Evolutionary conservation across 2,113 vertebrate species (phyloP), one percentile per base, ranked within the genome.

Genomic region (Leptodactylus fuscus): DNA sequence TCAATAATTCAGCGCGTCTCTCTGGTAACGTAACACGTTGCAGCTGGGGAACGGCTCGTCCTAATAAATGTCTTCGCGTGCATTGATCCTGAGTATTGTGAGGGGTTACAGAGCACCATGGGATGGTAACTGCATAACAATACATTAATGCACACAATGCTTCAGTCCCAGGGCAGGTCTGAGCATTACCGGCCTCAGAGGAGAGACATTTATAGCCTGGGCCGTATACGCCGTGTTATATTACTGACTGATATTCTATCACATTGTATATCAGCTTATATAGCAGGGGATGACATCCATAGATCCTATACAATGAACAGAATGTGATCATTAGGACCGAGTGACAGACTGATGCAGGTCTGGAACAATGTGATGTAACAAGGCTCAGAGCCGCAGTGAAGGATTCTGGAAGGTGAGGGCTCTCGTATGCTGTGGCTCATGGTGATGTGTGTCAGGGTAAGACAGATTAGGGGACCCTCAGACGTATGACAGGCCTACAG

Each of bases 1-100:
- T 77, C 48, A 77, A 77, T 77, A 53, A 53, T 53, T 77, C 49
- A 32, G 12, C n/a, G 34, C n/a, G n/a, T 46, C 71, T 74, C 71
- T 27, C 58, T 62, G n/a, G 71, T 48, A 48, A 74, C 13, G 71
- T 48, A 74, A 65, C 27, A 29, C 5, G 29, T 29, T 62, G 58
- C 55, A n/a, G 22, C 55, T 62, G 58, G 70, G 70, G 70, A 73
- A 44, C 22, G 67, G 8, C 34, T 41, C 41, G 69, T 71, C 69
- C 24, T 71, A 71, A 44, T 36, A 71, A 71, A 11, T 44, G 69
- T 44, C 3, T 38, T 36, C 9, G 44, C 22, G 67, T 44, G 38
- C 38, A 73, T 73, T 46, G 70, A 71, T 71, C 69, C 36, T 4
- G 7, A 36, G 69, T 12, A 69, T 71, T 44, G 69, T 71, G 69